Base-by-base conservation (phyloP, 2,113 vertebrate genomes). In the Phaethornis superciliosus region DNA sequence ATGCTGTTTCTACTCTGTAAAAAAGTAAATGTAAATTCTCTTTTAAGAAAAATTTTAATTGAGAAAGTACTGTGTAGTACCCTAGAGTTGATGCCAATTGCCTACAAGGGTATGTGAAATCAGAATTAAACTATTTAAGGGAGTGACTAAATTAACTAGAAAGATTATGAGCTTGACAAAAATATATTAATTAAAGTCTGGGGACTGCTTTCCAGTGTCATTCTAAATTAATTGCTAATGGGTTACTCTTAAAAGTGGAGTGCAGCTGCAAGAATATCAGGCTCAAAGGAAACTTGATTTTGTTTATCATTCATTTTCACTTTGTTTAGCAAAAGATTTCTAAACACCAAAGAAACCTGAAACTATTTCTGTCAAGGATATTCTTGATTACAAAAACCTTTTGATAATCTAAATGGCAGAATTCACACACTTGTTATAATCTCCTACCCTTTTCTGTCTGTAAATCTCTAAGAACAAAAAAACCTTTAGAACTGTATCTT, bases 201-300 rank as follows among this genome's bases (percentile, higher is more conserved):
- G 81, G 84, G 88, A 92, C 91, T 96, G 89, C 87, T 96, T 96
- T 89, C 93, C 92, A 85, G 56, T 95, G 93, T 95, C 84, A 89
- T 90, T 93, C 87, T 93, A 95, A 94, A 96, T 94, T 94, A 95
- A 96, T 96, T 89, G 89, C 87, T 95, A 91, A 92, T 92, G 78
- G 81, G 78, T 85, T 96, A 63, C 67, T 94, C 91, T 94, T 92
- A 85, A 87, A 96, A 95, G 84, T 89, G 87, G 87, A 96, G 84
- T 85, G 91, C 95, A 96, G 95, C 95, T 96, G 95, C 85, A 95
- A 82, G 95, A 95, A 77, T 58, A 94, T 88, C 88, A 93, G 75
- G 78, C 91, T 95, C 78, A 95, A 93, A 91, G 85, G 78, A 96
- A 95, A 95, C 89, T 89, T 21, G 1, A 74, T 95, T 95, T 91